phyloP scores from a whole-genome alignment of 2,113 vertebrate genomes.

The Tringa solitaria region DNA sequence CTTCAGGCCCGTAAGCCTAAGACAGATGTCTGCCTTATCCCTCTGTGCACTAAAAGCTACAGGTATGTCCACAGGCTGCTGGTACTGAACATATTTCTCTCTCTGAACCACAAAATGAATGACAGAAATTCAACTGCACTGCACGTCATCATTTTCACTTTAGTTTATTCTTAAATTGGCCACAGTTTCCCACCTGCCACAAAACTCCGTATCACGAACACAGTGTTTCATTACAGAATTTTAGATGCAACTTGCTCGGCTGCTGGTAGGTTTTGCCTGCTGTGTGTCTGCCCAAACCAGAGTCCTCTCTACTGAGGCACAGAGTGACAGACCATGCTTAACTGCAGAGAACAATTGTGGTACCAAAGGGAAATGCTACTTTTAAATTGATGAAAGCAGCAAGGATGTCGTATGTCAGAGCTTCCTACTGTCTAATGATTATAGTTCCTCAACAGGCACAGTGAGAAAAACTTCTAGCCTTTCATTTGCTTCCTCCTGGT shows the following conservation, averaged over 20 bases:
- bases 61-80: neutral
- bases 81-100: neutral
- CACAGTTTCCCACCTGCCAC: neutral
- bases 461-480: neutral
- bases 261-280: neutral
- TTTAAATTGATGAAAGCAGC: conserved; percentile 13
- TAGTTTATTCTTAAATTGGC: neutral
- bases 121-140: neutral
- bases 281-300: neutral
- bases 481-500: conserved; percentile 10
- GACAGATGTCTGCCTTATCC: neutral
- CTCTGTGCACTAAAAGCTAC: neutral
- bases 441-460: neutral
- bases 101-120: neutral
- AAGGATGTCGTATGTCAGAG: neutral
- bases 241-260: neutral
- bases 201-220: neutral
- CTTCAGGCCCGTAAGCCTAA: neutral
- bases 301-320: neutral
- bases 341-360: neutral
- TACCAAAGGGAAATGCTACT: neutral
- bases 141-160: neutral
- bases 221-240: neutral
- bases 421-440: conserved; percentile 4
- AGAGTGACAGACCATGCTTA: neutral